Conservation (phyloP, 2,113 vertebrate species). For the Calidris pygmaea region DNA sequence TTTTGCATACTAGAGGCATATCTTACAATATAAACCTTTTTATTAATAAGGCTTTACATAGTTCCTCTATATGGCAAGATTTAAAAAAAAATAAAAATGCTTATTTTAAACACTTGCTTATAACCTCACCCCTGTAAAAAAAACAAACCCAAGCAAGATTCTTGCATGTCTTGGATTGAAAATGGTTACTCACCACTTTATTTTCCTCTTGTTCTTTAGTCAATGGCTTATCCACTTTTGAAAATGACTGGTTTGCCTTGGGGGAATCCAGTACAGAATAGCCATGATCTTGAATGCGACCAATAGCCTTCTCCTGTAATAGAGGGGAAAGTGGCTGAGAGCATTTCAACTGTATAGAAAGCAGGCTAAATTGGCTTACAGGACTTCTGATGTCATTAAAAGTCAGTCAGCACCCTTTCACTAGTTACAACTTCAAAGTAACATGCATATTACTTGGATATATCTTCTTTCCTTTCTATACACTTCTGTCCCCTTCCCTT, state of each 20-base stretch:
- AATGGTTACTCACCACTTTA: slow-evolving; percentile 27
- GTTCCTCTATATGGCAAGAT: not conserved
- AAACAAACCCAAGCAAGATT: not conserved
- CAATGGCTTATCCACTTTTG: not conserved
- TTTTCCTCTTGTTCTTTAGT: slow-evolving; percentile 3
- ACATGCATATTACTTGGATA: not conserved
- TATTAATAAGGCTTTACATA: not conserved
- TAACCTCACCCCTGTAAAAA: not conserved
- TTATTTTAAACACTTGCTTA: not conserved
- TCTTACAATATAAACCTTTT: not conserved
- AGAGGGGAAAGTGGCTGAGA: not conserved
- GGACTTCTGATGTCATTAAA: not conserved
- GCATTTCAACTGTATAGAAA: not conserved
- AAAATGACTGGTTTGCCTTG: not conserved
- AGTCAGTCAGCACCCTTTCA: not conserved
- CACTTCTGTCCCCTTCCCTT: not conserved
- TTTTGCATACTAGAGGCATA: not conserved
- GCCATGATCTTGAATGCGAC: not conserved
- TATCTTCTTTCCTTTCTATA: not conserved
- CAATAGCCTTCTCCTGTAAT: not conserved
- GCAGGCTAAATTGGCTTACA: not conserved
- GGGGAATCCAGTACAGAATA: not conserved
- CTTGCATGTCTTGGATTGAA: not conserved
- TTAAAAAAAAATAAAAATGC: not conserved
- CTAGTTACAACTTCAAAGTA: not conserved